Evolutionary conservation across 2,113 vertebrate genomes (phyloP).

Genomic region (Struthio camelus): DNA sequence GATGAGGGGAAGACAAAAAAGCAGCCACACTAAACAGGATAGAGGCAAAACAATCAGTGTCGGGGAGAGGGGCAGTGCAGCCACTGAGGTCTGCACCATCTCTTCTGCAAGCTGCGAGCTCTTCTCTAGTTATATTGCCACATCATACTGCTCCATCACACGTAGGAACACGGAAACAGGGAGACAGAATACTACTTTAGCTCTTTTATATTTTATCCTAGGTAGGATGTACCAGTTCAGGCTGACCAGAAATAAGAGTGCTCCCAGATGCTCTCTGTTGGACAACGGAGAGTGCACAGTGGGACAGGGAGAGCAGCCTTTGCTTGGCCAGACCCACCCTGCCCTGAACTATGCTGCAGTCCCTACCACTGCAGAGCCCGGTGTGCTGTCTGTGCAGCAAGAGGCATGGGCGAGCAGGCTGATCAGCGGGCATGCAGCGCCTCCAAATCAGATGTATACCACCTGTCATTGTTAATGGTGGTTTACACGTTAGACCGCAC

Average conservation of each 20-base stretch:
- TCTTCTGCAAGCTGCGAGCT: neutral
- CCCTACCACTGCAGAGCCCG: neutral
- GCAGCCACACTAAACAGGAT: neutral
- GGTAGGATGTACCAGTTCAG: neutral
- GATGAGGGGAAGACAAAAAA: neutral
- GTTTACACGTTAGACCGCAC: neutral
- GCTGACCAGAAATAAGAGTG: neutral
- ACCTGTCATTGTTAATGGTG: neutral
- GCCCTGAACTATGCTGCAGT: neutral
- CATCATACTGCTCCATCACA: neutral
- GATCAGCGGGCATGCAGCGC: neutral
- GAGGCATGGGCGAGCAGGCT: too few relatives aligned
- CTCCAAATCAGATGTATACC: neutral
- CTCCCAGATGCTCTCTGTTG: too few relatives aligned
- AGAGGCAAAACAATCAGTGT: neutral
- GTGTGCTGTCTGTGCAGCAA: neutral
- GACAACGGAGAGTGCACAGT: neutral
- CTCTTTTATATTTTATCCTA: neutral
- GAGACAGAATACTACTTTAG: neutral
- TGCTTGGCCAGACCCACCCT: neutral
- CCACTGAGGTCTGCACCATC: neutral
- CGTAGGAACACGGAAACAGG: neutral
- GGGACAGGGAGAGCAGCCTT: neutral
- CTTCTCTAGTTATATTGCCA: neutral
- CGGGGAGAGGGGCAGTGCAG: neutral